Conservation (phyloP, 1,140 invertebrate species). For the Nasonia longicornis region DNA sequence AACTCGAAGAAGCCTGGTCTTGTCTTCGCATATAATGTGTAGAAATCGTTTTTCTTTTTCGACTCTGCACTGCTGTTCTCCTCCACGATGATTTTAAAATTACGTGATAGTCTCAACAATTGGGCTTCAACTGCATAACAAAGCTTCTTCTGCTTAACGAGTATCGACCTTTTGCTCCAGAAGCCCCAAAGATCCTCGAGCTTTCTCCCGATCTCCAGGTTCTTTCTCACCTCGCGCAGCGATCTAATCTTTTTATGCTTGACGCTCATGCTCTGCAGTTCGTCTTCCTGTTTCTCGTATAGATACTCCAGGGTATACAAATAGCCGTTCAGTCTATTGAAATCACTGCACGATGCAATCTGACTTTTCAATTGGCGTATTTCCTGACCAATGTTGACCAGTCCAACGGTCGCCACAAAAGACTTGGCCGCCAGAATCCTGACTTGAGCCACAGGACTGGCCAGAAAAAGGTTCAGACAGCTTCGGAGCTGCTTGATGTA, state of each 20-base stretch:
- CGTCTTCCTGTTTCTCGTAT: slow-evolving; percentile 44
- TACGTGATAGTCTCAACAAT: slow-evolving; percentile 17
- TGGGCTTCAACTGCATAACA: slow-evolving; percentile 34
- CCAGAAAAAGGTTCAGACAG: slow-evolving; percentile 50
- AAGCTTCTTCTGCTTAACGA: slow-evolving; percentile 16
- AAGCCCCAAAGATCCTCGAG: slow-evolving; percentile 26
- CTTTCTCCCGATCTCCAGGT: background rate
- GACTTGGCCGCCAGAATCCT: slow-evolving; percentile 62
- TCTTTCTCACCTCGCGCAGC: slow-evolving; percentile 25
- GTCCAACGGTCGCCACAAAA: slow-evolving; percentile 56
- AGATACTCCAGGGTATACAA: slow-evolving; percentile 51
- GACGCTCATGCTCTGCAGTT: slow-evolving; percentile 22
- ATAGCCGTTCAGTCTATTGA: slow-evolving; percentile 37
- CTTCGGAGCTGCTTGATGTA: slow-evolving; percentile 50
- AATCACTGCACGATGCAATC: slow-evolving; percentile 3
- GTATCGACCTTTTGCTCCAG: slow-evolving; percentile 11
- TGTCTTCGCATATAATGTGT: slow-evolving; percentile 26
- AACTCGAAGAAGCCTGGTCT: slow-evolving; percentile 58
- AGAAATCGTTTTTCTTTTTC: slow-evolving; percentile 7
- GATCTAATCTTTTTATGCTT: slow-evolving; percentile 30
- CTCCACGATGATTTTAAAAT: slow-evolving; percentile 8
- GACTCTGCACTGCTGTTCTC: slow-evolving; percentile 10
- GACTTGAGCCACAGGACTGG: slow-evolving; percentile 57
- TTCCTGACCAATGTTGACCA: slow-evolving; percentile 45
- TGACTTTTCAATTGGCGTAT: slow-evolving; percentile 19